Evolutionary conservation across 1,140 invertebrate genomes (phyloP).

Genomic region (Nasonia giraulti): DNA sequence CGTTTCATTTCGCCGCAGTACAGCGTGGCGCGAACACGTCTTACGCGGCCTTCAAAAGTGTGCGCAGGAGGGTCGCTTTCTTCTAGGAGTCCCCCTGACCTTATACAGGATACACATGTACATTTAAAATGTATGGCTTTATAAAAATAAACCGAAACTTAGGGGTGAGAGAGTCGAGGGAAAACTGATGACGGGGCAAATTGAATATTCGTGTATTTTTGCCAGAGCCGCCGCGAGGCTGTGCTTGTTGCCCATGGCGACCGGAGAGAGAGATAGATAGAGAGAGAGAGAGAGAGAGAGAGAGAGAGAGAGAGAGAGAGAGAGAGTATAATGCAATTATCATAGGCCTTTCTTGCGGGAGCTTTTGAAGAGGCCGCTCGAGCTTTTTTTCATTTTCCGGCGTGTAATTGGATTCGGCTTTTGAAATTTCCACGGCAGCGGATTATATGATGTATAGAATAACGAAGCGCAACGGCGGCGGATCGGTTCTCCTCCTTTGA

Average conservation of each 20-base stretch:
- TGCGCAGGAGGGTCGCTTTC: not conserved
- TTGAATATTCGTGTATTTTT: constrained; percentile 21
- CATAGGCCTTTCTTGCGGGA: not conserved
- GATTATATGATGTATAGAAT: no score
- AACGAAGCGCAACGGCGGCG: no score
- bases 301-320: no score
- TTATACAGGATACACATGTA: not conserved
- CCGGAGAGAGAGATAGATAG: no score
- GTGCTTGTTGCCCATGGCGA: no score
- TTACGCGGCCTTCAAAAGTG: no score
- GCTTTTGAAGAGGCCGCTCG: not conserved
- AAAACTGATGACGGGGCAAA: constrained; percentile 16
- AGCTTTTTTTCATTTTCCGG: not conserved
- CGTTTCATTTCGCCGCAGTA: no score
- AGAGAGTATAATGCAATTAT: not conserved
- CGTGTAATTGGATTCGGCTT: not conserved
- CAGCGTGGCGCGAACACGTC: no score
- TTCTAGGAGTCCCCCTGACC: not conserved
- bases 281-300: no score
- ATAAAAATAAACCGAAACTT: constrained; percentile 23
- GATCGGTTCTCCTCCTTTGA: not conserved
- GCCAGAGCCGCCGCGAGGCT: no score
- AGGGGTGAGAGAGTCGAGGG: not conserved
- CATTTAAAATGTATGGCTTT: constrained; percentile 7
- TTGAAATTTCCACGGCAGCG: not conserved